These are phyloP conservation scores for Ophthalmolycus amberensis DNA, from an alignment of 2,113 vertebrate genomes.

Conservation along the genomic window DNA sequence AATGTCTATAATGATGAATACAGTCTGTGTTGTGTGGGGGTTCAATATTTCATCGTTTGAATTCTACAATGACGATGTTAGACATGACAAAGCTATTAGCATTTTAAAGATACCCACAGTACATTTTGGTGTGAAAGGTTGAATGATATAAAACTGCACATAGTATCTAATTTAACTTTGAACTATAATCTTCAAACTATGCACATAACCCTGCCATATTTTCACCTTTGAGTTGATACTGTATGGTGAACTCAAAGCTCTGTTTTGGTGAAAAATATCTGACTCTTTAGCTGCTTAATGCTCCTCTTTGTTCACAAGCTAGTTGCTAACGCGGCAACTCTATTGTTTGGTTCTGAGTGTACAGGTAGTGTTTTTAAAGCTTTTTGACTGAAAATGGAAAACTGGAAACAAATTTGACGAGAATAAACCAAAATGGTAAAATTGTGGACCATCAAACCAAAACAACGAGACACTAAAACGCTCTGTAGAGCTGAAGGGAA, in stretches of 20 bases:
- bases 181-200: background rate
- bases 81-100: background rate
- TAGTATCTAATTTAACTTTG: background rate
- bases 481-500: background rate
- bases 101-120: background rate
- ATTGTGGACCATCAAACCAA: background rate
- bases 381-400: background rate
- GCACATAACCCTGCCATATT: background rate
- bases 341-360: background rate
- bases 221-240: background rate
- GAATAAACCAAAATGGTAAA: background rate
- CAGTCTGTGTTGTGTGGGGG: slow-evolving; percentile 8
- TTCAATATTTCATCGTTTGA: background rate
- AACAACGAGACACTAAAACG: background rate
- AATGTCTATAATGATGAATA: slow-evolving; percentile 31
- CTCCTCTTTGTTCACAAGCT: background rate
- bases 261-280: background rate
- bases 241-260: background rate
- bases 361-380: background rate
- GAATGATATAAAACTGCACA: background rate
- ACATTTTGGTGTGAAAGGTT: background rate
- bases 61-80: background rate
- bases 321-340: background rate
- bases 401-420: background rate
- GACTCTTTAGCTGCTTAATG: background rate